Evolutionary conservation across 1,140 invertebrate species (phyloP).

Genomic region (Oedothorax gibbosus): DNA sequence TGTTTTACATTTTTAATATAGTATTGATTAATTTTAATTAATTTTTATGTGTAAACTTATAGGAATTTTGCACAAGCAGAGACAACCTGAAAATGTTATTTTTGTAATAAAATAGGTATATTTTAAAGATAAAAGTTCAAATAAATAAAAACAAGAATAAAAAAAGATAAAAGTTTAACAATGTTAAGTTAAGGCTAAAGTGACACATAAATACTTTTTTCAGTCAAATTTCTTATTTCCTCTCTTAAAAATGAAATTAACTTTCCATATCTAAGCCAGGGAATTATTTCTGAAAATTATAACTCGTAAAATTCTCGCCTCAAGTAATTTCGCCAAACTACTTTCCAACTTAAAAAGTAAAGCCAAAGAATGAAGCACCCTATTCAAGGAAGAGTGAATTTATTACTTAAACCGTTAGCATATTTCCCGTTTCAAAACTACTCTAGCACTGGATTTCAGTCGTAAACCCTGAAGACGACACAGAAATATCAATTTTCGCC

Average conservation of each 20-base stretch:
- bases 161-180: no score
- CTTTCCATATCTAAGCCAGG: not conserved
- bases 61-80: no score
- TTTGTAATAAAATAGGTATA: no score
- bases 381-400: conserved; percentile 18
- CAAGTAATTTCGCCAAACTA: conserved; percentile 5
- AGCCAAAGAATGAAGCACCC: not conserved
- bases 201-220: no score
- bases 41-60: no score
- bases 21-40: no score
- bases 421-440: conserved; percentile 14
- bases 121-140: no score
- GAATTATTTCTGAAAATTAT: conserved; percentile 22
- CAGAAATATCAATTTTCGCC: conserved; percentile 50
- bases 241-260: not conserved
- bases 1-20: no score
- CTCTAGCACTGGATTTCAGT: conserved; percentile 3
- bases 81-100: no score
- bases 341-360: not conserved
- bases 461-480: conserved; percentile 26
- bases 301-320: conserved; percentile 9
- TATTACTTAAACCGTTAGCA: not conserved
- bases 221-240: no score
- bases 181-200: no score
- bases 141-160: no score